Percentiles rank a stretch among this genome's conserved stretches.
These are phyloP conservation scores for Cartodere bifasciata DNA, from an alignment of 2,888 invertebrate genomes.

Conservation along the genomic window DNA sequence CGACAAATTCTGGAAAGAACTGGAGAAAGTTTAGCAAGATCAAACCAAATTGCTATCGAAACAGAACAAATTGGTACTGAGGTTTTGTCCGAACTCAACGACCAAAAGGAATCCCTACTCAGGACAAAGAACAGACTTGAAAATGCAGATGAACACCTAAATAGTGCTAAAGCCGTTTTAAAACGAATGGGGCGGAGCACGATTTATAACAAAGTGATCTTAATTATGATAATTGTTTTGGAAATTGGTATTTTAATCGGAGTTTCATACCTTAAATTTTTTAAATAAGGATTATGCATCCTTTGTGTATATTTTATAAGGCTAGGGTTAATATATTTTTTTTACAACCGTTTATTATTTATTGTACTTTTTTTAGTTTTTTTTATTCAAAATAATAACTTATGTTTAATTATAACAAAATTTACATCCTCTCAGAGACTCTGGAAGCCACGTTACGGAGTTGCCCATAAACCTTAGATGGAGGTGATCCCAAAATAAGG, in stretches of 20 bases:
- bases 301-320: too few relatives aligned
- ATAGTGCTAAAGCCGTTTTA: slow-evolving; percentile 49
- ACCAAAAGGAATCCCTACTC: slow-evolving; percentile 61
- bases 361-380: too few relatives aligned
- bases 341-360: too few relatives aligned
- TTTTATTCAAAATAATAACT: too few relatives aligned
- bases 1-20: slow-evolving; percentile 45
- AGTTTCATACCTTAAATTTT: slow-evolving; percentile 50
- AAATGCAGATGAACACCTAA: slow-evolving; percentile 58
- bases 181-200: slow-evolving; percentile 55
- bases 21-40: slow-evolving; percentile 50
- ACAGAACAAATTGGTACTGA: slow-evolving; percentile 68
- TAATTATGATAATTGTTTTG: slow-evolving; percentile 59
- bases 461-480: slow-evolving; percentile 96
- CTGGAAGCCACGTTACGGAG: slow-evolving; percentile 75
- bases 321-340: too few relatives aligned
- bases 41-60: slow-evolving; percentile 63
- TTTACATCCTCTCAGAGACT: slow-evolving; percentile 69
- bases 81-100: slow-evolving; percentile 61
- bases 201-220: slow-evolving; percentile 60
- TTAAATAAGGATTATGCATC: too few relatives aligned
- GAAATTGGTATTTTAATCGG: slow-evolving; percentile 53
- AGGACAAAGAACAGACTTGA: slow-evolving; percentile 52
- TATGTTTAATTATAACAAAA: too few relatives aligned
- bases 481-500: slow-evolving; percentile 91